A percentile compares a stretch with the other conserved stretches of the same genome.
These are phyloP conservation scores for Sesia bembeciformis DNA, from an alignment of 2,888 invertebrate species.

Conservation along the genomic window DNA sequence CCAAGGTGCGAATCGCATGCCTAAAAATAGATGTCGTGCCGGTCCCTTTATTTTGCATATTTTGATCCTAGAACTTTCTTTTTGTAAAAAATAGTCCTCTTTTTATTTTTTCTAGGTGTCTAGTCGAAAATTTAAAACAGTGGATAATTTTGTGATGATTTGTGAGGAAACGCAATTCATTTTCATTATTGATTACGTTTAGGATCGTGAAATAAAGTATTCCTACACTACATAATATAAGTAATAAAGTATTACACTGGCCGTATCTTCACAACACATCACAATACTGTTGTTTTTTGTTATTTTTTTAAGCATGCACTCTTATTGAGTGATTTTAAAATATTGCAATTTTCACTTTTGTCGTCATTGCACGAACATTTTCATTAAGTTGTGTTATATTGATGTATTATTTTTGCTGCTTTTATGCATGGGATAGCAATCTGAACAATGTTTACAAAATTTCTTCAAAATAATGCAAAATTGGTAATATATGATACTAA, in stretches of 20 bases:
- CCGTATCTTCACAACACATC: conserved; percentile 27
- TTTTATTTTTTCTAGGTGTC: not conserved
- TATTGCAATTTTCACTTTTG: not conserved
- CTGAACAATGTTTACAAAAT: not conserved
- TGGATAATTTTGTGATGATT: conserved; percentile 18
- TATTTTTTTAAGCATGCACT: conserved; percentile 1
- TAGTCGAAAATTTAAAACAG: not conserved
- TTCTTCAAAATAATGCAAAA: not conserved
- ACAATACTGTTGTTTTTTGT: conserved; percentile 1
- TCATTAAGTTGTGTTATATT: not conserved
- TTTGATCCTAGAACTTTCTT: conserved; percentile 6
- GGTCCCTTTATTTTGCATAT: conserved; percentile 26
- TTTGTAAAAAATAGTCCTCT: conserved; percentile 8
- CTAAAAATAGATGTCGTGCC: conserved; percentile 20
- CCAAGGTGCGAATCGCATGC: conserved; percentile 63
- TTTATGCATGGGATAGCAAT: not conserved
- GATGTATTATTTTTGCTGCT: not conserved
- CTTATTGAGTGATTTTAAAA: not conserved
- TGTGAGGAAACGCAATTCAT: conserved; percentile 18
- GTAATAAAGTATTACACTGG: conserved; percentile 29
- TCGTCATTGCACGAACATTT: not conserved
- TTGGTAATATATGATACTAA: too few species aligned
- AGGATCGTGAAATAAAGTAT: not conserved
- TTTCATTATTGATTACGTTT: not conserved
- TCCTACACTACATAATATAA: too few species aligned